phyloP scores from a whole-genome alignment of 2,888 invertebrate genomes.

The Metacarcinus magister region DNA sequence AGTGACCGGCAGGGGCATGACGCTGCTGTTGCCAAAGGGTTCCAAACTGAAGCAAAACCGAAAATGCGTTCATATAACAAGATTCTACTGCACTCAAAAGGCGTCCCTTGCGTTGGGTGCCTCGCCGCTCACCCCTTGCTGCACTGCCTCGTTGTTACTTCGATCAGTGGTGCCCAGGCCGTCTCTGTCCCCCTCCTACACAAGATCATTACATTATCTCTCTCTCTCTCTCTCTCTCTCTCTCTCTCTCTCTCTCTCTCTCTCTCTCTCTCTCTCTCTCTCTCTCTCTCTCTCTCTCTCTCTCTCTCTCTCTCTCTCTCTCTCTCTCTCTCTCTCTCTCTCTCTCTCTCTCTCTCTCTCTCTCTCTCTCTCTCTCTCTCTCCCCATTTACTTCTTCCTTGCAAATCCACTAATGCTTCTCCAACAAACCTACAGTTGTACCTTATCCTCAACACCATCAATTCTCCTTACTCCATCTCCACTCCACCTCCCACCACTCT shows the following conservation, averaged over 20 bases:
- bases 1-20: not conserved
- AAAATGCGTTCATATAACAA: not conserved
- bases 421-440: not conserved
- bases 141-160: not conserved
- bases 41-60: not conserved
- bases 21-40: not conserved
- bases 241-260: not conserved
- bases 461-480: not conserved
- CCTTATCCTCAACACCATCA: not conserved
- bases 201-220: conserved; percentile 13
- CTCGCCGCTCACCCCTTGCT: not conserved
- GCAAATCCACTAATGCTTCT: not conserved
- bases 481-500: not conserved
- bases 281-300: not conserved
- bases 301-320: not conserved
- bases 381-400: not conserved
- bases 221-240: not conserved
- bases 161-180: not conserved
- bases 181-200: not conserved
- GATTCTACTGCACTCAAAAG: not conserved
- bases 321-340: conserved; percentile 26
- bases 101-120: not conserved
- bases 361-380: not conserved
- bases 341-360: conserved; percentile 26
- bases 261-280: not conserved